A percentile compares a stretch with the other conserved stretches of the same genome.
These are phyloP conservation scores for Pyrgilauda ruficollis DNA, from an alignment of 2,113 vertebrate species.

Conservation along the genomic window DNA sequence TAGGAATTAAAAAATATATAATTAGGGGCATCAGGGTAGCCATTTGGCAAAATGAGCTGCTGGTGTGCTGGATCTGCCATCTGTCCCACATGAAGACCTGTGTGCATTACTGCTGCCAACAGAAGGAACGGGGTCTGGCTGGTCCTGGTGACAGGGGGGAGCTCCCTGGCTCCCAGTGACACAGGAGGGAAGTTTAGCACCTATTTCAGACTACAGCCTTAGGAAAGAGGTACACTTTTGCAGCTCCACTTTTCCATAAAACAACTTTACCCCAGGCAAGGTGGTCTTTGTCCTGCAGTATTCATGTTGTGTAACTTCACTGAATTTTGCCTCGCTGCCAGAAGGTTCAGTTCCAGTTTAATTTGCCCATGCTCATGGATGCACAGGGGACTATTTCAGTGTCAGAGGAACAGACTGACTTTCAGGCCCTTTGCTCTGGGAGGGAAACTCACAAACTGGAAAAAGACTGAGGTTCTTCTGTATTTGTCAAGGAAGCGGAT, in stretches of 20 bases:
- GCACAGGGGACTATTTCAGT: not conserved
- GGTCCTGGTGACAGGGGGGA: not conserved
- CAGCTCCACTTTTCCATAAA: not conserved
- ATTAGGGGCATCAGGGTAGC: not conserved
- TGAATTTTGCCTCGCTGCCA: not conserved
- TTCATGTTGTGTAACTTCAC: not conserved
- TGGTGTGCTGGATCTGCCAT: not conserved
- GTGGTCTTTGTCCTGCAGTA: not conserved
- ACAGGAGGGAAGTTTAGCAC: not conserved
- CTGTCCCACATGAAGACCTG: rapidly evolving
- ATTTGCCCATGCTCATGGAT: not conserved
- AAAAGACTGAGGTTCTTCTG: not conserved
- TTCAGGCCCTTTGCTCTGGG: not conserved
- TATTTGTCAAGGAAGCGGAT: not conserved
- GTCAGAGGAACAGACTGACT: not conserved
- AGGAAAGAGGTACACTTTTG: not conserved
- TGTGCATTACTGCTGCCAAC: not conserved
- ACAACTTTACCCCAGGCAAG: not conserved
- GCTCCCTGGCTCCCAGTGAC: not conserved
- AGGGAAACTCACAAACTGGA: not conserved
- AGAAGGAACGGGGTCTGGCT: not conserved
- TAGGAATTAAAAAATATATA: not conserved
- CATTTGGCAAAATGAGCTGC: not conserved
- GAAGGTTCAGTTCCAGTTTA: not conserved
- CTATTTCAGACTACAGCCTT: not conserved